These are phyloP conservation scores for Erebia ligea DNA, from an alignment of 2,888 invertebrate genomes.

Conservation along the genomic window DNA sequence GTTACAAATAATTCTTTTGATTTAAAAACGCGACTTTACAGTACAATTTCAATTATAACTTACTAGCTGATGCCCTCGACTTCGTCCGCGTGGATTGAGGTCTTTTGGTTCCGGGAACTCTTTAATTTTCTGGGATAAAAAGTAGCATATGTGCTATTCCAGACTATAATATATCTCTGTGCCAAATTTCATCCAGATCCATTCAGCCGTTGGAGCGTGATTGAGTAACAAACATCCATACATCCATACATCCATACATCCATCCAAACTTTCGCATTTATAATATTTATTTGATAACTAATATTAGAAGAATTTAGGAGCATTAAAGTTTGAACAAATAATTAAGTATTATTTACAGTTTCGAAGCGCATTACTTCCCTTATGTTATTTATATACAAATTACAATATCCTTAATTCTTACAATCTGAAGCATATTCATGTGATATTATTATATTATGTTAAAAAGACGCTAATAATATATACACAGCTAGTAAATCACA, in stretches of 20 bases:
- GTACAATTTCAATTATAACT: not conserved
- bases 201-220: too few species aligned
- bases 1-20: not conserved
- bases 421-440: not conserved
- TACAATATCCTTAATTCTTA: constrained; percentile 29
- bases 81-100: too few species aligned
- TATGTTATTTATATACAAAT: constrained; percentile 26
- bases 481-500: constrained; percentile 78
- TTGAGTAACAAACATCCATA: too few species aligned
- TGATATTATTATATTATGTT: not conserved
- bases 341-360: constrained; percentile 43
- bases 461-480: constrained; percentile 49
- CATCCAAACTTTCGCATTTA: too few species aligned
- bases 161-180: too few species aligned
- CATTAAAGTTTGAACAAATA: constrained; percentile 23
- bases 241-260: too few species aligned
- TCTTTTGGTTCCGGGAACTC: too few species aligned
- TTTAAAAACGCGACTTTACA: not conserved
- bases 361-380: constrained; percentile 65
- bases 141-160: too few species aligned
- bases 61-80: too few species aligned
- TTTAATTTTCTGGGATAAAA: too few species aligned
- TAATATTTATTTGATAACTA: too few species aligned
- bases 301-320: not conserved
- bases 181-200: too few species aligned